Evolutionary conservation across 2,797 vertebrate genomes (phyloP), one percentile per base, ranked within the genome.

Genomic region (Pogonophryne albipinna): DNA sequence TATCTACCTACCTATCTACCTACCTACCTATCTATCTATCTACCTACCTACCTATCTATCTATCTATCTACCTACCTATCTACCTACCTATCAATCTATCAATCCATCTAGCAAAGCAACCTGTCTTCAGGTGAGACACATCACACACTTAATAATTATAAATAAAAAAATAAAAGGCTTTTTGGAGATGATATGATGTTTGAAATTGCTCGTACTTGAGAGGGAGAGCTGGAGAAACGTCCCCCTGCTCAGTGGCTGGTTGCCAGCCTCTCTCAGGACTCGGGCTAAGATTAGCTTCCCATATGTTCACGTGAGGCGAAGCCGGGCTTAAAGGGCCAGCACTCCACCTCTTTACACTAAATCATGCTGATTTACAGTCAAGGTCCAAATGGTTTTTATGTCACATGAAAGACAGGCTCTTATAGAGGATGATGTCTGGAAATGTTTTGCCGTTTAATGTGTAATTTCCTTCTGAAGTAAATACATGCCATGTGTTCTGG

Each of bases 261-360:
- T 91, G 93, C 93, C 95, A 95, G 92, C 84, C 85, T 91, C 92
- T 94, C 94, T 82, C 92, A 89, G 89, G 93, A 93, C 89, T 82
- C 51, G 62, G 84, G 93, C 94, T 95, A 95, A 95, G 95, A 95
- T 96, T 95, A 96, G 94, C 93, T 95, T 91, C 90, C 93, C 95
- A 95, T 95, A 95, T 95, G 95, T 94, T 94, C 87, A 83, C 91
- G 82, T 89, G 91, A 92, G 92, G 90, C 90, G 52, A 82, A 91
- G 90, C 91, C 84, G 19, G 71, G 85, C 89, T 95, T 95, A 95
- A 95, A 95, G 95, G 92, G 94, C 81, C 93, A 94, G 91, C 53
- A 23, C 70, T 10, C 20, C 15, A 51, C 72, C 52, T 9, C 6
- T 9, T 7, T 19, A 70, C 31, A 46, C 4, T 34, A 53, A 74